A percentile compares a stretch with the other conserved stretches of the same genome.
Conservation (phyloP, 1,140 invertebrate genomes). For the Drosophila suzukii region DNA sequence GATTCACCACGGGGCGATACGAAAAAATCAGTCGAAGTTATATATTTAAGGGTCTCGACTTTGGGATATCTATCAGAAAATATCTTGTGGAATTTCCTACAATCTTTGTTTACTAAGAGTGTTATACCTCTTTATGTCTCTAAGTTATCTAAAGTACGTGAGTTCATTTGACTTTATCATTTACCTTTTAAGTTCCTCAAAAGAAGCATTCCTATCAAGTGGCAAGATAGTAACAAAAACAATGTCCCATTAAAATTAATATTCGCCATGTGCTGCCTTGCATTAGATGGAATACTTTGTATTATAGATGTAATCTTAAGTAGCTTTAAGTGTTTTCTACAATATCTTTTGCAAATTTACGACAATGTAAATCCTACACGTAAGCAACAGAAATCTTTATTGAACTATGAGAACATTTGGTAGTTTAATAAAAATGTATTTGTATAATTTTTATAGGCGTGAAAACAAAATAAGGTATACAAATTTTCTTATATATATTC, state of each 20-base stretch:
- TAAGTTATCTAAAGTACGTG: no score
- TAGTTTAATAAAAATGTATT: background rate
- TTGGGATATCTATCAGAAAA: background rate
- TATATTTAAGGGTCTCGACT: background rate
- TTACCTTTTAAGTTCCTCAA: no score
- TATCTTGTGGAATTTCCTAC: background rate
- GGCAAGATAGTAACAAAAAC: no score
- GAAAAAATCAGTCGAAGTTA: background rate
- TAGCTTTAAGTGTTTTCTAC: background rate
- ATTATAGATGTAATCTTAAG: background rate
- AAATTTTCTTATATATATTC: no score
- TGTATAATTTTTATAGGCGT: no score
- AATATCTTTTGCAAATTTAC: background rate
- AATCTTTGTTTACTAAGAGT: background rate
- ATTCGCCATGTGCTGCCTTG: background rate
- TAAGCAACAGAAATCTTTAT: background rate
- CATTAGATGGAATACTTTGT: background rate
- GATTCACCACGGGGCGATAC: slow-evolving; percentile 15
- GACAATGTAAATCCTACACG: background rate
- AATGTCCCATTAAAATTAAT: background rate
- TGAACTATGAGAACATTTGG: background rate
- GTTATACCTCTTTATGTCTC: background rate
- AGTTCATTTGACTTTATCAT: no score
- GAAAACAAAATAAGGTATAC: no score
- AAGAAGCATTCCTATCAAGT: no score